Conservation (phyloP, 2,888 invertebrate genomes). For the Cyclophora albipunctata region DNA sequence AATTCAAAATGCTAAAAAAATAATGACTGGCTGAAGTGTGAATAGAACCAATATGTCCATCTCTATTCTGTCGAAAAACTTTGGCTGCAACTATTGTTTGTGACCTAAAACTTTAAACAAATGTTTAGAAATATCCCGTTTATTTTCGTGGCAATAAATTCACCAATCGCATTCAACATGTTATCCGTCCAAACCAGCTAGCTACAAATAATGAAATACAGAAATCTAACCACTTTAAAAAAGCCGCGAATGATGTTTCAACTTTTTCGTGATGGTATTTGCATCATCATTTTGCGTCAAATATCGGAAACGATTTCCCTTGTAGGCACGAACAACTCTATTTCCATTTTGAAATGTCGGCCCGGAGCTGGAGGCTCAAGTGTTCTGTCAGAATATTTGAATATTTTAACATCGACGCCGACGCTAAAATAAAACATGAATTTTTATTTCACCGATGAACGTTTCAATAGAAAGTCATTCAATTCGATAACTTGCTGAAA, state of each 20-base stretch:
- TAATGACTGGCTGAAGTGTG: too few relatives aligned
- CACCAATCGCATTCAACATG: too few relatives aligned
- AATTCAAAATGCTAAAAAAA: too few relatives aligned
- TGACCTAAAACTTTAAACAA: too few relatives aligned
- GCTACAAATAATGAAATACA: too few relatives aligned
- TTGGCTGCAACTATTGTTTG: too few relatives aligned
- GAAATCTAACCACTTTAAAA: too few relatives aligned
- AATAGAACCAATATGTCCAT: too few relatives aligned
- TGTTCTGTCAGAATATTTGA: conserved; percentile 65
- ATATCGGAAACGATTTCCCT: conserved; percentile 59
- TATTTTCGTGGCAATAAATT: too few relatives aligned
- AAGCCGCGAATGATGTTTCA: conserved; percentile 22
- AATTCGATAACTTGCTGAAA: not conserved
- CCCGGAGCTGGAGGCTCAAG: conserved; percentile 53
- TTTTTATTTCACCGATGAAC: conserved; percentile 33
- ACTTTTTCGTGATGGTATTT: conserved; percentile 46
- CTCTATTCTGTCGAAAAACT: too few relatives aligned
- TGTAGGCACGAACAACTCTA: conserved; percentile 56
- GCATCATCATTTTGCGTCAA: conserved; percentile 57
- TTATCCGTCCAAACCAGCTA: too few relatives aligned
- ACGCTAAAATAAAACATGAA: conserved; percentile 50
- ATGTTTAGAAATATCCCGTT: too few relatives aligned
- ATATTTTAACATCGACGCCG: conserved; percentile 57
- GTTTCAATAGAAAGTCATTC: not conserved
- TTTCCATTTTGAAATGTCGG: conserved; percentile 66